These are phyloP conservation scores for Basileuterus tristriatus DNA, from an alignment of 2,797 vertebrate species.

Conservation along the genomic window DNA sequence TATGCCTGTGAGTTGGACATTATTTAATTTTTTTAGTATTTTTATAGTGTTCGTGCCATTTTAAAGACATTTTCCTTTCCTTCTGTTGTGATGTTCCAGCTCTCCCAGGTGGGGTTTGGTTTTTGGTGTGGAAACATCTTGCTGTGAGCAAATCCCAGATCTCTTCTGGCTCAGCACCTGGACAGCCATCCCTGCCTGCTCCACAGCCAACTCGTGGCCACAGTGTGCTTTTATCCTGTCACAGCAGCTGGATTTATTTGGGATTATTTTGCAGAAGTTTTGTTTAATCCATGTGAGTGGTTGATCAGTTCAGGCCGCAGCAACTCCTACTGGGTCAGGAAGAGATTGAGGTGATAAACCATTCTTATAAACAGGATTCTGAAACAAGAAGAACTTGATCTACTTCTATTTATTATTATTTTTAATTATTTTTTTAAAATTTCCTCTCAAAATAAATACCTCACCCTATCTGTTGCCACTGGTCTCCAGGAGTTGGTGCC, in stretches of 20 bases:
- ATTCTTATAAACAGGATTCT: background rate
- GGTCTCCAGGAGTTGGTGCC: background rate
- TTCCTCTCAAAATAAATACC: background rate
- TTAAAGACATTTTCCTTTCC: background rate
- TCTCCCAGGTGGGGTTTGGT: background rate
- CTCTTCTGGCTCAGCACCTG: background rate
- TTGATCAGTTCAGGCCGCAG: accelerated
- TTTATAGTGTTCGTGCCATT: background rate
- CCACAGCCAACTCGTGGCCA: background rate
- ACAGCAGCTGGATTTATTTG: background rate
- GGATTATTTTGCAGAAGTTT: background rate
- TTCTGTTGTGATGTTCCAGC: background rate
- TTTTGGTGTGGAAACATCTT: background rate
- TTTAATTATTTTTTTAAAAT: accelerated
- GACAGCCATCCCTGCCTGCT: background rate
- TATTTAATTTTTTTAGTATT: background rate
- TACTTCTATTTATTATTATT: background rate
- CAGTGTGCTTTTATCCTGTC: accelerated
- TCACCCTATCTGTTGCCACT: background rate
- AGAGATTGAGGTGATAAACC: background rate
- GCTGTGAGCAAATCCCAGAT: background rate
- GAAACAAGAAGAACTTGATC: background rate
- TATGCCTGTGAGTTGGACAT: background rate
- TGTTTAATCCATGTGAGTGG: background rate
- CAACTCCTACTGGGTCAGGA: background rate